A percentile compares a stretch with the other conserved stretches of the same genome.
Evolutionary conservation across 37 sponge, comb jelly and placozoan species (phyloP).

Genomic region (Amphimedon queenslandica): DNA sequence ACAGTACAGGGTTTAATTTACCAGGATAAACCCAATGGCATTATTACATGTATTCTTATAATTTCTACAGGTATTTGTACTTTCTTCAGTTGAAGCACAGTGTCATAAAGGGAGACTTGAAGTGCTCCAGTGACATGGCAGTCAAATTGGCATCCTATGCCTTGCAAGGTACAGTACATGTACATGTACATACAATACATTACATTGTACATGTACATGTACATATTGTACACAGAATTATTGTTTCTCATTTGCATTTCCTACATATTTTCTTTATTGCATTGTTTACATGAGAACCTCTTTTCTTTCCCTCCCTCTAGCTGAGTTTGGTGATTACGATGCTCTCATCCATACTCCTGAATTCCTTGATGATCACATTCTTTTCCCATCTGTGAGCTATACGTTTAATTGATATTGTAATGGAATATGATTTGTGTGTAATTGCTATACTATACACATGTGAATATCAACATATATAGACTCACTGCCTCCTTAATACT

Average conservation of each 20-base stretch:
- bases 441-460: not conserved
- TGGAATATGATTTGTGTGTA: not conserved
- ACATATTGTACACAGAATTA: not conserved
- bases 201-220: not conserved
- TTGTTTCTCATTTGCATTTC: not conserved
- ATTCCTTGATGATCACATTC: constrained; percentile 57
- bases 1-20: too few relatives aligned
- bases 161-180: constrained; percentile 56
- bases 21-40: too few relatives aligned
- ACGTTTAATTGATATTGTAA: not conserved
- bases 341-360: constrained; percentile 39
- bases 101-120: constrained; percentile 51
- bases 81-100: constrained; percentile 72
- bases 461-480: not conserved
- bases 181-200: not conserved
- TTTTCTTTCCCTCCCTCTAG: constrained; percentile 14
- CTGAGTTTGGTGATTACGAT: constrained; percentile 76
- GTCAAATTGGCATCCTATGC: constrained; percentile 80
- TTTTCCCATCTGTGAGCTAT: constrained; percentile 60
- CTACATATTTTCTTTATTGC: not conserved
- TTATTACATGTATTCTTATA: not conserved
- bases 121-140: constrained; percentile 55
- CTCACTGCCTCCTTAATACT: not conserved
- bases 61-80: constrained; percentile 51
- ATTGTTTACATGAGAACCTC: not conserved